Evolutionary conservation across 2,888 invertebrate species (phyloP).

Genomic region (Muscina levida): DNA sequence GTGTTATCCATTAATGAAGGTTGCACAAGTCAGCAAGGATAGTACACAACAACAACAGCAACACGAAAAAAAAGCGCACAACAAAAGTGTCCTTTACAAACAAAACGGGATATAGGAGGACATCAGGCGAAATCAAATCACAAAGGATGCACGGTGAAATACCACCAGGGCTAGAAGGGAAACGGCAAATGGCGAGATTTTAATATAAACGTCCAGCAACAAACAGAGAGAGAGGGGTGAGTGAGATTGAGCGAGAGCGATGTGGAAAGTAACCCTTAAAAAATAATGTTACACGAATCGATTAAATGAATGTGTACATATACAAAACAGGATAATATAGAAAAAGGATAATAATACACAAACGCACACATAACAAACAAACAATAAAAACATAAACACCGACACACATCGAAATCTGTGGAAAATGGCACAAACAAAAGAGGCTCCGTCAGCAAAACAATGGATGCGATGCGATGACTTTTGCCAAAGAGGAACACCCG

Average conservation of each 20-base stretch:
- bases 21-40: background rate
- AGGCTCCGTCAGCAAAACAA: background rate
- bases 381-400: slow-evolving; percentile 6
- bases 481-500: no score
- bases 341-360: slow-evolving; percentile 23
- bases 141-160: slow-evolving; percentile 12
- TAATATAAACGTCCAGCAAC: slow-evolving; percentile 26
- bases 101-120: slow-evolving; percentile 8
- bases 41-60: slow-evolving; percentile 1
- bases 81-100: background rate
- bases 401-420: slow-evolving; percentile 10
- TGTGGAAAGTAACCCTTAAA: slow-evolving; percentile 68
- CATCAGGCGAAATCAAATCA: slow-evolving; percentile 24
- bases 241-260: slow-evolving; percentile 15
- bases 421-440: background rate
- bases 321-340: slow-evolving; percentile 50
- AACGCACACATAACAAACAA: slow-evolving; percentile 15
- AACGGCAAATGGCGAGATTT: no score
- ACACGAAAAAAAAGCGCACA: no score
- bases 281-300: slow-evolving; percentile 65
- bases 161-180: background rate
- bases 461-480: no score
- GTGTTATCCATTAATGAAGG: slow-evolving; percentile 44
- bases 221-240: slow-evolving; percentile 38
- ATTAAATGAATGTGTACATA: slow-evolving; percentile 65